phyloP scores from a whole-genome alignment of 2,888 invertebrate species.

The Drosophila rubida region DNA sequence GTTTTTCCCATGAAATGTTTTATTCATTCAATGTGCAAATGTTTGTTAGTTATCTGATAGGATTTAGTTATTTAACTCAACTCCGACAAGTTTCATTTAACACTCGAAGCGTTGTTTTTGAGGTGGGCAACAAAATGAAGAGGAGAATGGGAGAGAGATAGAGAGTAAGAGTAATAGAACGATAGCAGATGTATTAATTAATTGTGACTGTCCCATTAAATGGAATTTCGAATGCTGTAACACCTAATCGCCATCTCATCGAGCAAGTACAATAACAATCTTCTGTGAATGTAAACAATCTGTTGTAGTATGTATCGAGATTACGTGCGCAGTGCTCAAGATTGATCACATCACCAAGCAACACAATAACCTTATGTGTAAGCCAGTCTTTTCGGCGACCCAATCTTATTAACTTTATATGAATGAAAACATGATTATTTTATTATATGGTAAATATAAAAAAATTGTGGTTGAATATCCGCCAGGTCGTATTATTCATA shows the following conservation, averaged over 20 bases:
- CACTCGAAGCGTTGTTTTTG: not conserved
- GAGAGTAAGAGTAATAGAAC: no score
- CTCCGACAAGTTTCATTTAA: not conserved
- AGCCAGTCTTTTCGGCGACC: not conserved
- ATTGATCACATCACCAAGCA: not conserved
- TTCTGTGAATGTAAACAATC: not conserved
- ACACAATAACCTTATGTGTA: constrained; percentile 8
- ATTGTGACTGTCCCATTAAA: constrained; percentile 54
- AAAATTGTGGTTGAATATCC: not conserved
- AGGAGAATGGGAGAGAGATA: not conserved
- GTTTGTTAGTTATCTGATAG: not conserved
- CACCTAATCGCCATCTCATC: constrained; percentile 4
- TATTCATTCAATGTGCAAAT: not conserved
- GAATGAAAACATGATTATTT: constrained; percentile 36
- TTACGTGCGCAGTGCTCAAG: not conserved
- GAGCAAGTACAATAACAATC: constrained; percentile 14
- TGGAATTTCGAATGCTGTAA: constrained; percentile 28
- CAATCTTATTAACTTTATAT: constrained; percentile 37
- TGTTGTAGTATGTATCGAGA: not conserved
- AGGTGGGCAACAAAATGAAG: not conserved
- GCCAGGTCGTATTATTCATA: not conserved
- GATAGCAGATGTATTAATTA: constrained; percentile 17
- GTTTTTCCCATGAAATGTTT: not conserved
- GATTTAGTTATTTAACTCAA: not conserved
- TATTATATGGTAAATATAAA: constrained; percentile 28